Evolutionary conservation across 2,113 vertebrate species (phyloP), one percentile per base, ranked within the genome.

Genomic region (Aphyosemion australe): DNA sequence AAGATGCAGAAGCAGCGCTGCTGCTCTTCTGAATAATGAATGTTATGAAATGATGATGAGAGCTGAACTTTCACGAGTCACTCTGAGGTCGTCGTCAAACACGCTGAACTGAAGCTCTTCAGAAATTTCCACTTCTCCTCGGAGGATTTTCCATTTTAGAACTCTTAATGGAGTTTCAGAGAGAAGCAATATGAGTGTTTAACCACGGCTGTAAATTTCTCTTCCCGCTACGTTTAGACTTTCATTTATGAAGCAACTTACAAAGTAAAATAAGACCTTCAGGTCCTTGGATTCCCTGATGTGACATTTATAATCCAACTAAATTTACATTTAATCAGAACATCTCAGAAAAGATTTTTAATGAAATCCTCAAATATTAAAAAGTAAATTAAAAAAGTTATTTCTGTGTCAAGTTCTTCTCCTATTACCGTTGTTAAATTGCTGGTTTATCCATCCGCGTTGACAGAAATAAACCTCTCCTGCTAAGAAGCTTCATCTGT

Each of bases 351-450:
- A 16, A 13, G 10, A 12, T 31, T 5, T 69, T 61, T 80, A 14
- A 61, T 68, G 5, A 64, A 54, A 61, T 60, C 15, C 13, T 66
- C n/a, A 63, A 59, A 69, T 51, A 78, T 73, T 57, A 58, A 61
- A 62, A 20, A 47, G 41, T 19, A 41, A 26, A 60, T 72, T 56
- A 47, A 18, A 67, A 48, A 15, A 64, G 11, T 56, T 47, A 60
- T 12, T n/a, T 1, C 37, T 6, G 13, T 15, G 26, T 6, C 31
- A 39, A 45, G 9, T 7, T 43, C 8, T 26, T 19, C 47, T 63
- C 12, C 31, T 68, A 68, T 61, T 53, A 43, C 12, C 26, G 52
- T 14, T 46, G 32, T 42, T 18, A 62, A 59, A 52, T 39, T 9
- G 53, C 9, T 16, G 8, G 19, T 13, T 6, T 3, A 13, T 18